Percentiles rank a stretch among this genome's conserved stretches.
These are phyloP conservation scores for Oophaga sylvatica DNA, from an alignment of 2,797 vertebrate species.

Conservation along the genomic window DNA sequence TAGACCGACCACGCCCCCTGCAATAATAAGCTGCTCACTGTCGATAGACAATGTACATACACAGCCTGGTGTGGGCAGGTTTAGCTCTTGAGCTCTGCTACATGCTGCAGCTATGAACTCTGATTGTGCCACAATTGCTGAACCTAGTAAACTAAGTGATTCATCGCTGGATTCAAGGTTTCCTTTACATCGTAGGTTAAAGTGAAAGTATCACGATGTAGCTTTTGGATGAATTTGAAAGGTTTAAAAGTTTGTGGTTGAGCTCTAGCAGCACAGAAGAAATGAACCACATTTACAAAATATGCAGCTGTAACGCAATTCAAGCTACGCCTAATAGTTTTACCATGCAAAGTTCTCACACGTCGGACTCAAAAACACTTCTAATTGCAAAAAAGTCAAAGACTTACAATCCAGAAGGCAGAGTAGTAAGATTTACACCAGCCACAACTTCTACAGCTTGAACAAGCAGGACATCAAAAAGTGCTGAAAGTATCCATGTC, in stretches of 20 bases:
- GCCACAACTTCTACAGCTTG: conserved; percentile 80
- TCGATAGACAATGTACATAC: too few species aligned
- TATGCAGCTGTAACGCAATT: background rate
- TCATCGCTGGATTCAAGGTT: too few species aligned
- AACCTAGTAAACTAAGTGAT: too few species aligned
- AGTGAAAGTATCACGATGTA: background rate
- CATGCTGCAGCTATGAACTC: too few species aligned
- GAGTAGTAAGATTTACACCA: conserved; percentile 82
- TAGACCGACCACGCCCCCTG: too few species aligned
- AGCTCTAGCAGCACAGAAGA: background rate
- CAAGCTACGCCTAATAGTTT: background rate
- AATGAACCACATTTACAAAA: background rate
- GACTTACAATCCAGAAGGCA: conserved; percentile 96
- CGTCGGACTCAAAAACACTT: background rate
- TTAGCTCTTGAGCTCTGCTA: too few species aligned
- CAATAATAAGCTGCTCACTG: too few species aligned
- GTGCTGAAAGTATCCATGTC: conserved; percentile 87
- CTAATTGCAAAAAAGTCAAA: conserved; percentile 35
- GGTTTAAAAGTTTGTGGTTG: conserved; percentile 1
- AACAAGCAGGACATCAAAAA: conserved; percentile 85
- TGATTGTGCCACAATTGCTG: too few species aligned
- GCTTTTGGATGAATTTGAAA: background rate
- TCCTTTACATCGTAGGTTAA: background rate
- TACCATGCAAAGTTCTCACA: background rate
- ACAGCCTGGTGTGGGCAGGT: too few species aligned